A percentile compares a stretch with the other conserved stretches of the same genome.
Conservation (phyloP, 1,140 invertebrate genomes). For the Drosophila equinoxialis region DNA sequence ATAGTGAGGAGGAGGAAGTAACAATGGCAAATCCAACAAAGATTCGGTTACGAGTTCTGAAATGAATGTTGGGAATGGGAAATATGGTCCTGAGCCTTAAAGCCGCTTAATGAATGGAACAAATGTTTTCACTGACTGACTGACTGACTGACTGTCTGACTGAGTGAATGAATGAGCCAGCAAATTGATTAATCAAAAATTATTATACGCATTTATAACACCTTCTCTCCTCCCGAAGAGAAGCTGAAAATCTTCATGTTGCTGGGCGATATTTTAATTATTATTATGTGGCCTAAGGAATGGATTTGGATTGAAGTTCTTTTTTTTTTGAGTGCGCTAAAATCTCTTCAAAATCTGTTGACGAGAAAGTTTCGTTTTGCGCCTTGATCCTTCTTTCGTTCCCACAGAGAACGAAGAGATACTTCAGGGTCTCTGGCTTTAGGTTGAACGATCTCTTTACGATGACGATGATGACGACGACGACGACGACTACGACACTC, state of each 20-base stretch:
- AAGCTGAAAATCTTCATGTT: conserved; percentile 23
- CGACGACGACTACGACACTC: too few relatives aligned
- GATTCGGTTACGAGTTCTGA: conserved; percentile 25
- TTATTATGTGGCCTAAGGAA: conserved; percentile 2
- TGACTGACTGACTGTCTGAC: conserved; percentile 38
- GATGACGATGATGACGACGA: too few relatives aligned
- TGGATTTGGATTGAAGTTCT: too few relatives aligned
- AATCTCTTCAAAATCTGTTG: conserved; percentile 2
- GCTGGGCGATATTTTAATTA: neutral
- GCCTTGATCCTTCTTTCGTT: neutral
- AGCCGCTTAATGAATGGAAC: conserved; percentile 60
- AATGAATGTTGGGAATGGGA: conserved; percentile 25
- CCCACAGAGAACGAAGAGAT: too few relatives aligned
- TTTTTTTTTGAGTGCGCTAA: neutral
- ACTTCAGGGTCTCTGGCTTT: too few relatives aligned
- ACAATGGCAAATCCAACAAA: conserved; percentile 21
- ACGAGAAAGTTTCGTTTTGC: too few relatives aligned
- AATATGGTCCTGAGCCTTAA: conserved; percentile 19
- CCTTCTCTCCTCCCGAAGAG: neutral
- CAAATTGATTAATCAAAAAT: conserved; percentile 74
- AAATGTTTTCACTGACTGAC: conserved; percentile 51
- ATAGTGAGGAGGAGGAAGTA: neutral
- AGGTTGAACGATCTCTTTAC: too few relatives aligned
- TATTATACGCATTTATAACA: conserved; percentile 40
- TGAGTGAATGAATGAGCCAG: conserved; percentile 57